Percentiles rank a stretch among this genome's conserved stretches.
Evolutionary conservation across 2,888 invertebrate species (phyloP).

Genomic region (Rhabditophanes sp.): DNA sequence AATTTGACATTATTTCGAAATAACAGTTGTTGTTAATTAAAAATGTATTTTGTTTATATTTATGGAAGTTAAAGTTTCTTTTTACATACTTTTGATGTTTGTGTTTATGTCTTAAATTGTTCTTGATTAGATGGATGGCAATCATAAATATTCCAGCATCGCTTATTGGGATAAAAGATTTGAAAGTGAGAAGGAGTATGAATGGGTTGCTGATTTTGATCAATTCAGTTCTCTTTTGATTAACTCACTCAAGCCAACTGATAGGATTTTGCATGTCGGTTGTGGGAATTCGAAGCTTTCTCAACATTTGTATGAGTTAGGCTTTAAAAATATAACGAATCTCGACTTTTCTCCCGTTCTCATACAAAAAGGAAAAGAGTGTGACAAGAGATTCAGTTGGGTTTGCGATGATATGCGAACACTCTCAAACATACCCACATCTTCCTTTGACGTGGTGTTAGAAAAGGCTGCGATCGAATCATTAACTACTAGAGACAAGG

Average conservation of each 20-base stretch:
- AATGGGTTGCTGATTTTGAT: constrained; percentile 1
- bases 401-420: constrained; percentile 46
- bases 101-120: no score
- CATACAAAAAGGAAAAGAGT: constrained; percentile 32
- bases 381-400: constrained; percentile 46
- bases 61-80: no score
- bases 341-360: constrained; percentile 47
- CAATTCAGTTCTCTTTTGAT: not conserved
- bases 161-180: constrained; percentile 2
- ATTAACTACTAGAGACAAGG: constrained; percentile 44
- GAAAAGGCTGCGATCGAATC: constrained; percentile 49
- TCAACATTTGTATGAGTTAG: constrained; percentile 46
- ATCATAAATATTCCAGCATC: constrained; percentile 1
- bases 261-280: constrained; percentile 42
- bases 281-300: constrained; percentile 48
- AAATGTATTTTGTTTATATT: no score
- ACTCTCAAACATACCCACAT: constrained; percentile 30
- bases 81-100: no score
- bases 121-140: no score
- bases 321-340: constrained; percentile 46
- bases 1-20: no score
- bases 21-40: no score
- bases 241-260: no score
- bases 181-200: constrained; percentile 1
- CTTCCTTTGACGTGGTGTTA: constrained; percentile 46